Conservation (phyloP, 2,888 invertebrate species). For the Caenorhabditis sp. region DNA sequence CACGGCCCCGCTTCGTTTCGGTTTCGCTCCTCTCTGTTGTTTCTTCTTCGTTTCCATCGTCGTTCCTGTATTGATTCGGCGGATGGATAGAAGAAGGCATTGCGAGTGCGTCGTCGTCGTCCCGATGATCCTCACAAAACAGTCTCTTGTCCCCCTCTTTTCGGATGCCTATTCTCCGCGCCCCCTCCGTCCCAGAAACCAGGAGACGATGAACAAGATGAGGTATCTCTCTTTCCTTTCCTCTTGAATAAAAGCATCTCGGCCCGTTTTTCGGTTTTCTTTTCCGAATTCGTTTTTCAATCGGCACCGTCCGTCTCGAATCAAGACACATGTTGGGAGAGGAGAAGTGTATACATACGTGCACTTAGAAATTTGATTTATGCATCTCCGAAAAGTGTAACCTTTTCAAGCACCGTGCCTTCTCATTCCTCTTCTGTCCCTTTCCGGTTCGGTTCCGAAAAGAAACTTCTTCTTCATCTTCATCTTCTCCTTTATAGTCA, state of each 20-base stretch:
- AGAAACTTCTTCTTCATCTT: slow-evolving; percentile 44
- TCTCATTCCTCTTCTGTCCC: slow-evolving; percentile 2
- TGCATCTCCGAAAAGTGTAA: slow-evolving; percentile 43
- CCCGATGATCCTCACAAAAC: slow-evolving; percentile 29
- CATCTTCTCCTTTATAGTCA: slow-evolving; percentile 16
- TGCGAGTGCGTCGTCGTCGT: background rate
- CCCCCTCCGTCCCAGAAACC: slow-evolving; percentile 47
- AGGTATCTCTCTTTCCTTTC: no score
- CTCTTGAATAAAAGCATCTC: slow-evolving; percentile 17
- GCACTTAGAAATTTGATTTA: slow-evolving; percentile 58
- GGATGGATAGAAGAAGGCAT: background rate
- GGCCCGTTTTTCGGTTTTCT: slow-evolving; percentile 11
- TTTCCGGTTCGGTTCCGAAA: slow-evolving; percentile 42
- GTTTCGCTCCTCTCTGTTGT: no score
- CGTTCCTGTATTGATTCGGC: slow-evolving; percentile 36
- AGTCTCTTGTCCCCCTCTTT: slow-evolving; percentile 12
- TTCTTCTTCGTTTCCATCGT: no score
- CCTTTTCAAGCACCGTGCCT: slow-evolving; percentile 53
- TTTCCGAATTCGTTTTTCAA: slow-evolving; percentile 39
- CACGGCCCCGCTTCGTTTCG: slow-evolving; percentile 19
- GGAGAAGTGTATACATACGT: no score
- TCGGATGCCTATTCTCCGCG: slow-evolving; percentile 20
- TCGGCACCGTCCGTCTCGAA: slow-evolving; percentile 44
- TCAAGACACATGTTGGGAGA: background rate
- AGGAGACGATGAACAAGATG: slow-evolving; percentile 55